These are phyloP conservation scores for Drosophila pectinifera DNA, from an alignment of 1,140 invertebrate species.

Conservation along the genomic window DNA sequence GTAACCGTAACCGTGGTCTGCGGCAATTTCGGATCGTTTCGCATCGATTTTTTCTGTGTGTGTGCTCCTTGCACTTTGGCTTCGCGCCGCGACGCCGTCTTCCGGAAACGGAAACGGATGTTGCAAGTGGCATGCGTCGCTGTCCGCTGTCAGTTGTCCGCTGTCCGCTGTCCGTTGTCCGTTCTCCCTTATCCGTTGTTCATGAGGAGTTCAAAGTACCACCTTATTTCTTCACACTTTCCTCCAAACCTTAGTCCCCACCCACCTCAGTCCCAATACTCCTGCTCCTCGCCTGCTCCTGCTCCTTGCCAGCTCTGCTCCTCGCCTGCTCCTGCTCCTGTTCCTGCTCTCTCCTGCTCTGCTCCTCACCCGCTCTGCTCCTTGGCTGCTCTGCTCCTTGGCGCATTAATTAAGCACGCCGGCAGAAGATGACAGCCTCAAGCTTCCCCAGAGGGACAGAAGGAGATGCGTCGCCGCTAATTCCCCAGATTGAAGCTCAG, in stretches of 20 bases:
- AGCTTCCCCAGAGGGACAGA: neutral
- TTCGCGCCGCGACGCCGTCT: conserved; percentile 31
- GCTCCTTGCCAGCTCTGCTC: neutral
- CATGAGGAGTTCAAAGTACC: conserved; percentile 20
- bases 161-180: conserved; percentile 18
- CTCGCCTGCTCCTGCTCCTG: neutral
- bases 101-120: conserved; percentile 62
- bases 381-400: neutral
- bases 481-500: conserved; percentile 34
- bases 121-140: conserved; percentile 76
- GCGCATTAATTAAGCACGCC: conserved; percentile 60
- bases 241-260: neutral
- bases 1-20: conserved; percentile 34
- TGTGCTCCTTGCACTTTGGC: conserved; percentile 38
- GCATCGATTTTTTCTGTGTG: conserved; percentile 49
- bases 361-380: conserved; percentile 6
- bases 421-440: conserved; percentile 28
- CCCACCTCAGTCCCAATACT: neutral
- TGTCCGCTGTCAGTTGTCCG: conserved; percentile 24
- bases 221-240: conserved; percentile 1
- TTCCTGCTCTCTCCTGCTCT: conserved; percentile 10
- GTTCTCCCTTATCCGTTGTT: conserved; percentile 21
- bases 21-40: conserved; percentile 57
- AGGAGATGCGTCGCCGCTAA: conserved; percentile 13
- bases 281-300: neutral